Evolutionary conservation across 2,888 invertebrate species (phyloP), one percentile per base, ranked within the genome.

Genomic region (Poecilus cupreus): DNA sequence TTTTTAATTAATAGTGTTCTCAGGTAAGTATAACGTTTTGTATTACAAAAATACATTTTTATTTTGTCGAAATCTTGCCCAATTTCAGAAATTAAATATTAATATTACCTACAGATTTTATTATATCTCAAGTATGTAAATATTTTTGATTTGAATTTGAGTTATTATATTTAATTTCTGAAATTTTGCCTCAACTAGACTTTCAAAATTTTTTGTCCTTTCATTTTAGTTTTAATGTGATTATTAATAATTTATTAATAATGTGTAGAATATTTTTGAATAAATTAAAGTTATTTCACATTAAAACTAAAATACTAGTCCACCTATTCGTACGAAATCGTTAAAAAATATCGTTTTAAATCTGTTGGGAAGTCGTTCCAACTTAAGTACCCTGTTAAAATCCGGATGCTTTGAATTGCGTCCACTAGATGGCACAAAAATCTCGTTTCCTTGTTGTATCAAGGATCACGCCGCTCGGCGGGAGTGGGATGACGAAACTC

Each of bases 371-470:
- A 74, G 46, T 74, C 74, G 60, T 60, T 18, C 37, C 64, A 24
- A 24, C 72, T 72, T 43, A 72, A 46, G 20, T 18, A 43, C 46
- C 46, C 72, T 72, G 24, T n/a, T 24, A 24, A 8, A 60, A 24
- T 18, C 6, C 49, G 78, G 78, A 78, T 43, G 78, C 32, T 64
- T 60, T 46, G n/a, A n/a, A 46, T 64, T 43, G 46, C 46, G 78
- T 78, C 78, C 78, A 22, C 49, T 78, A 78, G 78, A 68, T 78
- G 78, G 82, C 82, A 80, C 79, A 57, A 80, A 77, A 80, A 80
- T 82, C 80, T 82, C 80, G 82, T 82, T 76, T 82, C 82, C 80
- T 82, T 82, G 81, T 82, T 82, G 72, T 82, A 81, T 82, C 82
- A 82, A 80, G 77, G 82, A 82, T 49, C 77, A 57, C 51, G 80